Evolutionary conservation across 2,113 vertebrate genomes (phyloP).

Genomic region (Panthera tigris): DNA sequence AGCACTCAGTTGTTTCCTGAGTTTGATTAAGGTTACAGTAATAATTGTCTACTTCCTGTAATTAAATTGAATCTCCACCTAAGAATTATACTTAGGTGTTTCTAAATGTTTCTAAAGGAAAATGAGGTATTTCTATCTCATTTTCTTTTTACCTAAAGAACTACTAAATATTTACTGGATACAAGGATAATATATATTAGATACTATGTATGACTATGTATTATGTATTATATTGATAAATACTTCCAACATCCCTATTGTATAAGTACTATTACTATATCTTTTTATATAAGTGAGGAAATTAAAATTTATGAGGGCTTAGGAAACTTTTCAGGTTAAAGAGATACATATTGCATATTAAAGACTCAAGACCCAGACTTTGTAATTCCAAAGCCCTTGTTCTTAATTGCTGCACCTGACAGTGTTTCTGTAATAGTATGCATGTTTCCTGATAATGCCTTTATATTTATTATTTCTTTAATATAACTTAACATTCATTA

Average conservation of each 20-base stretch:
- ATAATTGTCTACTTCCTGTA: slow-evolving; percentile 57
- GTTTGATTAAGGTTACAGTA: slow-evolving; percentile 69
- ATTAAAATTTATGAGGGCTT: neutral
- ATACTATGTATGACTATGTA: neutral
- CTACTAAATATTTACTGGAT: slow-evolving; percentile 39
- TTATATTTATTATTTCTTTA: neutral
- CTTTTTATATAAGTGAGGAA: neutral
- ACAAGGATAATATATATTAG: neutral
- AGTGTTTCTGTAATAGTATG: neutral
- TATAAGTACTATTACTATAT: neutral
- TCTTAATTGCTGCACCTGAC: neutral
- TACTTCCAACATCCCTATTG: neutral
- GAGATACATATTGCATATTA: neutral
- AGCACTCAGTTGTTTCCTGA: slow-evolving; percentile 22
- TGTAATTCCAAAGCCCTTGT: neutral
- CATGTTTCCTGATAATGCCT: neutral
- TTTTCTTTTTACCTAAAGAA: slow-evolving; percentile 41
- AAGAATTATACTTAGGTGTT: neutral
- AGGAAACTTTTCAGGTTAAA: neutral
- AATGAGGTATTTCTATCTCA: neutral
- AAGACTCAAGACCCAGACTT: neutral
- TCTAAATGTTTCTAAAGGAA: neutral
- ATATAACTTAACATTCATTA: neutral
- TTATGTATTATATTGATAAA: slow-evolving; percentile 1
- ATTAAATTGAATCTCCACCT: slow-evolving; percentile 46